These are phyloP conservation scores for Tetranychus cinnabarinus DNA, from an alignment of 1,140 invertebrate genomes.

Conservation along the genomic window DNA sequence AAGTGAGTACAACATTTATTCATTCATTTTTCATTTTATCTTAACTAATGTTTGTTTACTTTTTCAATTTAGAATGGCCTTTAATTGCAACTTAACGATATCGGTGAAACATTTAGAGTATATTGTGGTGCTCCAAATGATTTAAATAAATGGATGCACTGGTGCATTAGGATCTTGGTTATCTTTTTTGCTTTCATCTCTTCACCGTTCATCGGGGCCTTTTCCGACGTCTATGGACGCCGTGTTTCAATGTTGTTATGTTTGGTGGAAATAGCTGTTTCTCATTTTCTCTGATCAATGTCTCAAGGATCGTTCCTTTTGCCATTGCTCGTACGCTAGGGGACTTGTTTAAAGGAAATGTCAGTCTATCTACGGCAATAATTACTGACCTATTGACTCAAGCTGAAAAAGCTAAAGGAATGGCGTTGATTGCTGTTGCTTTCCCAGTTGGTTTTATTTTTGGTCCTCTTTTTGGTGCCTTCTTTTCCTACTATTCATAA, in stretches of 20 bases:
- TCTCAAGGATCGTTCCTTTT: conserved; percentile 71
- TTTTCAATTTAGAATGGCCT: conserved; percentile 28
- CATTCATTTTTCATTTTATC: background rate
- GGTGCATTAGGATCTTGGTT: conserved; percentile 87
- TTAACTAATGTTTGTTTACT: background rate
- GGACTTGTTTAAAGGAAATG: conserved; percentile 90
- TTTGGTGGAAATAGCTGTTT: conserved; percentile 33
- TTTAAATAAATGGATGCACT: conserved; percentile 67
- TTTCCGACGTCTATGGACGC: conserved; percentile 86
- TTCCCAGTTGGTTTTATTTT: conserved; percentile 93
- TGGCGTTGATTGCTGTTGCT: conserved; percentile 87
- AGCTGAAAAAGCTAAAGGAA: conserved; percentile 62
- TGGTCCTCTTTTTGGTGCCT: conserved; percentile 78
- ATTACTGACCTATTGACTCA: conserved; percentile 70
- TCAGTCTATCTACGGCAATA: conserved; percentile 80
- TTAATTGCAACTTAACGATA: conserved; percentile 35
- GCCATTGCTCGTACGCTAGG: conserved; percentile 75
- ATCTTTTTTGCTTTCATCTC: conserved; percentile 79
- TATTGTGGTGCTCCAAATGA: conserved; percentile 58
- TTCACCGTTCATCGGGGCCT: conserved; percentile 72
- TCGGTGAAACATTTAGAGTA: conserved; percentile 39
- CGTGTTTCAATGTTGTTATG: conserved; percentile 60
- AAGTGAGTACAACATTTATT: conserved; percentile 14
- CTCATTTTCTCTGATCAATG: conserved; percentile 17
- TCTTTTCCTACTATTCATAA: conserved; percentile 48